A percentile compares a stretch with the other conserved stretches of the same genome.
These are phyloP conservation scores for Ceramica pisi DNA, from an alignment of 2,888 invertebrate species.

Conservation along the genomic window DNA sequence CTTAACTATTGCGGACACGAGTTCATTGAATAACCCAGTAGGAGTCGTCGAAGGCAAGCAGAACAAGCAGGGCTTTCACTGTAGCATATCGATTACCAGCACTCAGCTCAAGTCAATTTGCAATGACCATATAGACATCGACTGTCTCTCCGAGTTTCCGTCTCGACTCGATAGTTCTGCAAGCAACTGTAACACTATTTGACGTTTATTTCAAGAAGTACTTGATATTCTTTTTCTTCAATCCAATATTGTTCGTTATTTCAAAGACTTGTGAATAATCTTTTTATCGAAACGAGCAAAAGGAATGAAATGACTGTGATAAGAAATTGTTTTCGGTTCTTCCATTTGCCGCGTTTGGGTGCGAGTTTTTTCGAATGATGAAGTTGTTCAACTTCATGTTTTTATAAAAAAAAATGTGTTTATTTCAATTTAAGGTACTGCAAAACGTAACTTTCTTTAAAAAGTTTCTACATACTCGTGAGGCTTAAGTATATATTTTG, in stretches of 20 bases:
- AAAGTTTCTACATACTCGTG: no score
- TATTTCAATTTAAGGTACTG: neutral
- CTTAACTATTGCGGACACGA: conserved; percentile 17
- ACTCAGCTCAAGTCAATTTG: conserved; percentile 42
- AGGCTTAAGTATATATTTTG: no score
- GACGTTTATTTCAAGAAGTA: conserved; percentile 26
- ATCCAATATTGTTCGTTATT: conserved; percentile 7
- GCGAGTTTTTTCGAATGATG: conserved; percentile 9
- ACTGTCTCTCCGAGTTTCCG: conserved; percentile 9
- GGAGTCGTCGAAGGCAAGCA: conserved; percentile 12
- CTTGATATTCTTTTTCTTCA: conserved; percentile 22
- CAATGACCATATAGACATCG: conserved; percentile 35
- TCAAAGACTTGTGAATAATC: conserved; percentile 17
- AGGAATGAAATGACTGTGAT: conserved; percentile 12
- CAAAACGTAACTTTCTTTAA: neutral
- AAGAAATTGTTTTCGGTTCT: conserved; percentile 7
- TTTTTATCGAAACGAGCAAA: conserved; percentile 21
- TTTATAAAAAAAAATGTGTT: no score
- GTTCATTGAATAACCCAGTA: conserved; percentile 39
- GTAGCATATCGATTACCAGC: conserved; percentile 44
- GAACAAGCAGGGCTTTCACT: conserved; percentile 12
- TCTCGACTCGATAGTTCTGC: conserved; percentile 18
- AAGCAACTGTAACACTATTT: conserved; percentile 16
- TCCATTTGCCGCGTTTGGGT: neutral
- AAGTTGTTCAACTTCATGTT: neutral